phyloP scores from a whole-genome alignment of 2,797 vertebrate species.

The Gallirallus australis region DNA sequence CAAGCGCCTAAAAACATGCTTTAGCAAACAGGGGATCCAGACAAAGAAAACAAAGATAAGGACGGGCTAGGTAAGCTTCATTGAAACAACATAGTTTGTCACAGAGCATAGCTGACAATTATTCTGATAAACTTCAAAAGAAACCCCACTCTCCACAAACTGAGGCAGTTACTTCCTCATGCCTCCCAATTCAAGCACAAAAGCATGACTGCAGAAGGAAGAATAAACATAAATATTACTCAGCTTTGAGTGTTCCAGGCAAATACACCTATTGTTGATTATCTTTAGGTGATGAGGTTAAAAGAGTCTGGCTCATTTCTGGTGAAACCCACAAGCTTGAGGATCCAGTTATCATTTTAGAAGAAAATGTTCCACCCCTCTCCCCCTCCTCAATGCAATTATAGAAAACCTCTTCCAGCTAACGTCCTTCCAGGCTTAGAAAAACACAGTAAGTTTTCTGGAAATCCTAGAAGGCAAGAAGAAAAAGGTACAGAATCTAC shows the following conservation, averaged over 20 bases:
- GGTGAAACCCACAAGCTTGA: neutral
- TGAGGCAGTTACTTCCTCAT: neutral
- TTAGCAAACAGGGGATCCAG: neutral
- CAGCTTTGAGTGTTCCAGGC: neutral
- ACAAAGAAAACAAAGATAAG: neutral
- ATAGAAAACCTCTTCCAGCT: neutral
- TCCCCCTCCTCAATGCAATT: neutral
- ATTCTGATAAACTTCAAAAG: neutral
- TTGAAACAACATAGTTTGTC: neutral
- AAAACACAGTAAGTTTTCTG: neutral
- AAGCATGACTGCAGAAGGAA: neutral
- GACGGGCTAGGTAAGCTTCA: neutral
- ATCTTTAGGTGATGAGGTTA: neutral
- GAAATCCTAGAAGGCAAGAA: neutral
- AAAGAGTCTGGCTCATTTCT: neutral
- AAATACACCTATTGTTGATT: neutral
- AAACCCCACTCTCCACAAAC: too few species aligned
- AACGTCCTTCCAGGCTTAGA: neutral
- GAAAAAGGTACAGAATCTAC: neutral
- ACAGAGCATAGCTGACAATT: neutral
- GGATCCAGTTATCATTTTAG: neutral
- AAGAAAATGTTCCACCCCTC: neutral
- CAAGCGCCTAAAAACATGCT: neutral
- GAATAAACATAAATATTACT: neutral
- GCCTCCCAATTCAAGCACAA: neutral